These are phyloP conservation scores for Cryptus viduatorius DNA, from an alignment of 2,888 invertebrate species.

Conservation along the genomic window DNA sequence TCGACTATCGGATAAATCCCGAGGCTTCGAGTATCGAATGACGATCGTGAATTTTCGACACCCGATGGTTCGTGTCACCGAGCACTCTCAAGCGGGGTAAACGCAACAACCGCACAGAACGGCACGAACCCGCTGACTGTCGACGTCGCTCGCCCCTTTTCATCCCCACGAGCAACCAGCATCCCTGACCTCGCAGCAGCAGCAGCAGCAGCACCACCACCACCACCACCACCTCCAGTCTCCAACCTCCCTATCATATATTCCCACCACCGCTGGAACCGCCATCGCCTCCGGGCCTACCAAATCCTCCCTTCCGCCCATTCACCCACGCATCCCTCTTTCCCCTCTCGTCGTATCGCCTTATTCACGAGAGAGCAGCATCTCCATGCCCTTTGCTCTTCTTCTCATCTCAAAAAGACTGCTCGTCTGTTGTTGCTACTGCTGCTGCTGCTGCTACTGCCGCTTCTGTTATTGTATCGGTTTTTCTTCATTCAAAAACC, in stretches of 20 bases:
- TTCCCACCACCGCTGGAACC: slow-evolving; percentile 68
- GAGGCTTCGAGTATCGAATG: slow-evolving; percentile 18
- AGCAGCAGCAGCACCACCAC: slow-evolving; percentile 61
- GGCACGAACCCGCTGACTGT: slow-evolving; percentile 82
- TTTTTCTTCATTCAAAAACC: slow-evolving; percentile 20
- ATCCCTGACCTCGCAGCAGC: slow-evolving; percentile 73
- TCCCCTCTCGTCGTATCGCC: slow-evolving; percentile 32
- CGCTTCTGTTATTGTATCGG: slow-evolving; percentile 6
- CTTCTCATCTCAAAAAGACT: slow-evolving; percentile 39
- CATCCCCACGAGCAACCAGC: slow-evolving; percentile 76
- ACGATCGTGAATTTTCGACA: slow-evolving; percentile 41
- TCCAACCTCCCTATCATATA: slow-evolving; percentile 61
- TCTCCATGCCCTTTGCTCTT: slow-evolving; percentile 11
- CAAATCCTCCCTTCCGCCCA: slow-evolving; percentile 69
- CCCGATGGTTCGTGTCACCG: slow-evolving; percentile 36
- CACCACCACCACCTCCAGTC: slow-evolving; percentile 62
- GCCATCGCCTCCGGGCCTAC: slow-evolving; percentile 64
- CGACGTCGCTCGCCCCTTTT: slow-evolving; percentile 80
- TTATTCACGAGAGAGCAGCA: slow-evolving; percentile 48
- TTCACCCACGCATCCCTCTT: slow-evolving; percentile 32
- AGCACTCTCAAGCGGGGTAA: slow-evolving; percentile 48
- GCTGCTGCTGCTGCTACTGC: background rate
- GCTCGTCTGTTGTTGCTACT: background rate
- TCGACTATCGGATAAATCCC: slow-evolving; percentile 27
- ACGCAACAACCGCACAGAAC: slow-evolving; percentile 78